Base-by-base conservation (phyloP, 2,888 invertebrate genomes). In the Hyposoter dolosus region DNA sequence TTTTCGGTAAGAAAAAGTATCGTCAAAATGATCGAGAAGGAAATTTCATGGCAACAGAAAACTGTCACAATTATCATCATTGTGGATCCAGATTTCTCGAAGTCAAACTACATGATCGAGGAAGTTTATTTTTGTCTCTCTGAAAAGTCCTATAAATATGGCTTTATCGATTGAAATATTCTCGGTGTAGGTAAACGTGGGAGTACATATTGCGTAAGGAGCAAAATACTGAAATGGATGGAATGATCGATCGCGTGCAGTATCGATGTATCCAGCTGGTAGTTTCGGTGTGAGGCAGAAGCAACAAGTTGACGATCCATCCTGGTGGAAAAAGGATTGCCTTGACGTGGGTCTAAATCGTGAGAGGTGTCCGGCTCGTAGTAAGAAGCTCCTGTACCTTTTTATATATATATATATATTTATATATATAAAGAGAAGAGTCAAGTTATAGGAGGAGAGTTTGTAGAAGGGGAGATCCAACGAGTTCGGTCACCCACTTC, bases 401-500 rank as follows among this genome's bases (percentile, higher is more conserved):
- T 68, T 66, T 68, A 53, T 77, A 60, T 32, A 77, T 68, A 60
- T 60, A 79, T 71, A 17, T 7, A 53, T 56, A 10, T 56, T 15
- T 23, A 60, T 60, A 60, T 28, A 60, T 12, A 60, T 60, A 60
- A 19, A 15, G 6, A 60, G 60, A 60, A 28, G 72, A 71, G 60
- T 40, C 79, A 19, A 79, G 79, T 80, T 80, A 68, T 66, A 82
- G 68, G 63, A 75, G 68, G 75, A 65, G 69, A 75, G 69, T 72
- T 65, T 40, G 80, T 80, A 40, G 80, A 65, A 80, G 82, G 82
- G 82, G 82, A 28, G 45, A 53, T 69, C 63, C 69, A 60, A 83
- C 75, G 87, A 84, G 82, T 85, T 60, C 81, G 86, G 88, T 88
- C 87, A 88, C 84, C 85, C 87, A 85, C 85, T 88, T 87, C 83